Evolutionary conservation across 2,888 invertebrate genomes (phyloP).

Genomic region (Mimachlamys varia): DNA sequence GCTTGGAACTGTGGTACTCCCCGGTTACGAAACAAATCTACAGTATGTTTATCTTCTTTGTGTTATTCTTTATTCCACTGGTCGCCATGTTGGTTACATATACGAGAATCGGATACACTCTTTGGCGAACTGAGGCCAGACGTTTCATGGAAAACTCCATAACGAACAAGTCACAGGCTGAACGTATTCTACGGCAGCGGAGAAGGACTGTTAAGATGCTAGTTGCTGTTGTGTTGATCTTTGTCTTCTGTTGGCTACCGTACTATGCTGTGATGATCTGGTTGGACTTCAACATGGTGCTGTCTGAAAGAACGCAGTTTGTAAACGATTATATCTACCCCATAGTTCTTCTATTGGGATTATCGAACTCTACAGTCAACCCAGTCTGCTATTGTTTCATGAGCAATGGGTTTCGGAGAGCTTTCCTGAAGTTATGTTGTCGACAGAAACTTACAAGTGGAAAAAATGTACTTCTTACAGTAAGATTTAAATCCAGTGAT

Average conservation of each 20-base stretch:
- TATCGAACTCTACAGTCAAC: slow-evolving; percentile 74
- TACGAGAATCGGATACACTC: slow-evolving; percentile 63
- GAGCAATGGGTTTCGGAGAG: slow-evolving; percentile 71
- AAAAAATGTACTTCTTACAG: slow-evolving; percentile 47
- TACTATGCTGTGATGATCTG: slow-evolving; percentile 73
- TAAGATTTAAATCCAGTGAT: slow-evolving; percentile 42
- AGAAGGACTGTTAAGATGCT: slow-evolving; percentile 71
- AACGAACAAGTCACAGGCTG: slow-evolving; percentile 55
- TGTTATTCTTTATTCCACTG: slow-evolving; percentile 67
- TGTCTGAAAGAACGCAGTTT: slow-evolving; percentile 32
- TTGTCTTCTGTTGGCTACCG: slow-evolving; percentile 73
- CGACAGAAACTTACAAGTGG: slow-evolving; percentile 50
- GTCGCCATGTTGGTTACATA: slow-evolving; percentile 68
- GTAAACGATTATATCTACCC: slow-evolving; percentile 62
- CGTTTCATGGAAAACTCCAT: slow-evolving; percentile 39
- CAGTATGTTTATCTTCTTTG: slow-evolving; percentile 66
- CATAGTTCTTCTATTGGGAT: slow-evolving; percentile 67
- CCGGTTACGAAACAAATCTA: slow-evolving; percentile 63
- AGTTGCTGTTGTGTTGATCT: slow-evolving; percentile 67
- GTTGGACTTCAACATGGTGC: slow-evolving; percentile 67
- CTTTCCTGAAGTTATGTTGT: slow-evolving; percentile 67
- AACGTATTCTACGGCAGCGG: slow-evolving; percentile 65
- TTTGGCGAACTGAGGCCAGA: slow-evolving; percentile 61
- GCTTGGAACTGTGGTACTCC: slow-evolving; percentile 66
- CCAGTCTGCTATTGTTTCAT: slow-evolving; percentile 77